Evolutionary conservation across 2,888 invertebrate genomes (phyloP).

Genomic region (Euclidia mi): DNA sequence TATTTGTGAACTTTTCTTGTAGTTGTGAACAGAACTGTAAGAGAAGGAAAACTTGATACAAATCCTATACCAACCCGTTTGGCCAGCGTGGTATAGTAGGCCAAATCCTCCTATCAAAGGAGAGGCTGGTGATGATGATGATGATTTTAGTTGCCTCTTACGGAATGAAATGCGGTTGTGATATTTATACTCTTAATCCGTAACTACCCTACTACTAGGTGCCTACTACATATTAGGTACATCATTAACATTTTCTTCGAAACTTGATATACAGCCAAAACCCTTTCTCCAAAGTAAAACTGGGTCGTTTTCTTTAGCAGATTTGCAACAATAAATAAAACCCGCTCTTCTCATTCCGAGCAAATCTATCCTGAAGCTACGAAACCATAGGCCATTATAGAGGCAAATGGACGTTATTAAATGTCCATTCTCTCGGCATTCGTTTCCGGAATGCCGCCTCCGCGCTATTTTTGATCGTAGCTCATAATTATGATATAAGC

Average conservation of each 20-base stretch:
- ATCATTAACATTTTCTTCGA: not conserved
- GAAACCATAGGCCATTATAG: conserved; percentile 24
- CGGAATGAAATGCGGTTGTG: too few species aligned
- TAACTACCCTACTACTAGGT: too few species aligned
- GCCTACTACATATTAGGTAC: not conserved
- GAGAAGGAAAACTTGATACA: too few species aligned
- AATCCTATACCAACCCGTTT: too few species aligned
- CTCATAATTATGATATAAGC: conserved; percentile 39
- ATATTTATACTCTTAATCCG: too few species aligned
- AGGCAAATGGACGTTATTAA: conserved; percentile 26
- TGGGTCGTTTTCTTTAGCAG: conserved; percentile 12
- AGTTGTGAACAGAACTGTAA: too few species aligned
- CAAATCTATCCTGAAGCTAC: conserved; percentile 25
- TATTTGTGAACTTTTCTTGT: too few species aligned
- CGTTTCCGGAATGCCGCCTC: conserved; percentile 11
- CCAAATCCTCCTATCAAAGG: too few species aligned
- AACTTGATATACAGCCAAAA: conserved; percentile 8
- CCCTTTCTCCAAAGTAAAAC: conserved; percentile 1
- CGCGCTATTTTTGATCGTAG: conserved; percentile 33
- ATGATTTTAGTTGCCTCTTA: too few species aligned
- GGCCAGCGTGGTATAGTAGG: too few species aligned
- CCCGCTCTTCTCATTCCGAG: conserved; percentile 25
- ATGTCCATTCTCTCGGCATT: conserved; percentile 40
- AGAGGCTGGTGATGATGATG: too few species aligned
- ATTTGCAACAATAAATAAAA: conserved; percentile 32